Conservation (phyloP, 2,113 vertebrate species). For the Bos indicus region DNA sequence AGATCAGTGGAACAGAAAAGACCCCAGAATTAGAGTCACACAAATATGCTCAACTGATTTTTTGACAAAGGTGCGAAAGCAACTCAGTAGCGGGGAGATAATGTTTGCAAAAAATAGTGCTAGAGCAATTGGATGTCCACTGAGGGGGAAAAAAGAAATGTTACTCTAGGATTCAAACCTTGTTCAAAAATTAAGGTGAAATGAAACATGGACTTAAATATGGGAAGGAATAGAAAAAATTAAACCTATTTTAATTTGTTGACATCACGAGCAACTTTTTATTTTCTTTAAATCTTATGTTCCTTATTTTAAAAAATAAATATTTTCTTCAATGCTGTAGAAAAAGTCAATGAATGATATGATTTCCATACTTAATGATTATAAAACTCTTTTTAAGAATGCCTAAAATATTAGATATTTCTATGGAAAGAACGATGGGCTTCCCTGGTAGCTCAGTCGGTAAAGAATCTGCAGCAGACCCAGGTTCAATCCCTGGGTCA, state of each 20-base stretch:
- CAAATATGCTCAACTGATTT: background rate
- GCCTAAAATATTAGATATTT: background rate
- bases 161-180: background rate
- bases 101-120: background rate
- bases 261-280: background rate
- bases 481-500: background rate
- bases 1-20: background rate
- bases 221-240: background rate
- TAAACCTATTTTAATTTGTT: background rate
- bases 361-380: background rate
- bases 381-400: background rate
- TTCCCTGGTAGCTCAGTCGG: background rate
- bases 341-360: background rate
- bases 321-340: background rate
- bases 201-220: background rate
- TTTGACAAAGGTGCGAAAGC: background rate
- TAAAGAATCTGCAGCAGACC: background rate
- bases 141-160: no score
- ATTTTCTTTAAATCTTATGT: background rate
- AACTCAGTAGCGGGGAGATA: background rate
- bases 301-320: background rate
- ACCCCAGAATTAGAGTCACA: background rate
- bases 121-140: background rate
- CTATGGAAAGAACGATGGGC: background rate
- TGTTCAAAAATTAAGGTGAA: background rate